Percentiles rank a stretch among this genome's conserved stretches.
phyloP scores from a whole-genome alignment of 2,797 vertebrate genomes.

The Fratercula arctica region DNA sequence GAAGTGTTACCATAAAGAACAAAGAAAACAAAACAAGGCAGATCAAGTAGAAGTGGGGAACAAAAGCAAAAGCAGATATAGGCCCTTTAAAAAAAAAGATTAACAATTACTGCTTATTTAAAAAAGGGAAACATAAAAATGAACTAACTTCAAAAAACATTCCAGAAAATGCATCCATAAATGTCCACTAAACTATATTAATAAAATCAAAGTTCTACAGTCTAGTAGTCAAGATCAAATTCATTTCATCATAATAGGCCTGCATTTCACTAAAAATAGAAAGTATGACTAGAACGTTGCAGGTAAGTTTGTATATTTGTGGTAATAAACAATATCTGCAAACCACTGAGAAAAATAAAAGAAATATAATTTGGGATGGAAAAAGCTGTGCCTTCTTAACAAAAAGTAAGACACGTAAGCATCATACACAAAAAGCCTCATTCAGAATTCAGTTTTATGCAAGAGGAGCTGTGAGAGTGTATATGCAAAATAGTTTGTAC shows the following conservation, averaged over 20 bases:
- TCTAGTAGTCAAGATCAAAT: neutral
- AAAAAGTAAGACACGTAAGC: conserved; percentile 4
- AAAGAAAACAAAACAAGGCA: neutral
- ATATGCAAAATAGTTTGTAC: neutral
- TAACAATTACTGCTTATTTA: neutral
- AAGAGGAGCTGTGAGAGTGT: neutral
- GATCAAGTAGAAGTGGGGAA: neutral
- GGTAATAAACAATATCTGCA: neutral
- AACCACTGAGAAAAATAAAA: neutral
- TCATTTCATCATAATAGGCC: neutral
- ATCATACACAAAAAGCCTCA: conserved; percentile 18
- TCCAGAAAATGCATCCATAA: neutral
- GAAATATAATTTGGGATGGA: neutral
- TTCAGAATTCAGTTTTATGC: neutral
- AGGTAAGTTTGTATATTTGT: neutral
- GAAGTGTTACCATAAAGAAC: neutral
- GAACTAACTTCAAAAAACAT: neutral
- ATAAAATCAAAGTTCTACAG: neutral
- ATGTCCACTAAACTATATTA: neutral
- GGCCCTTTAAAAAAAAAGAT: neutral
- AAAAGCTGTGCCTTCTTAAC: neutral
- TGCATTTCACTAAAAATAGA: neutral
- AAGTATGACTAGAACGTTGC: neutral
- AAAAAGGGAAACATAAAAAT: neutral
- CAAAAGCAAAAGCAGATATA: neutral